Evolutionary conservation across 2,797 vertebrate species (phyloP).

Genomic region (Parauchenoglanis ngamensis): DNA sequence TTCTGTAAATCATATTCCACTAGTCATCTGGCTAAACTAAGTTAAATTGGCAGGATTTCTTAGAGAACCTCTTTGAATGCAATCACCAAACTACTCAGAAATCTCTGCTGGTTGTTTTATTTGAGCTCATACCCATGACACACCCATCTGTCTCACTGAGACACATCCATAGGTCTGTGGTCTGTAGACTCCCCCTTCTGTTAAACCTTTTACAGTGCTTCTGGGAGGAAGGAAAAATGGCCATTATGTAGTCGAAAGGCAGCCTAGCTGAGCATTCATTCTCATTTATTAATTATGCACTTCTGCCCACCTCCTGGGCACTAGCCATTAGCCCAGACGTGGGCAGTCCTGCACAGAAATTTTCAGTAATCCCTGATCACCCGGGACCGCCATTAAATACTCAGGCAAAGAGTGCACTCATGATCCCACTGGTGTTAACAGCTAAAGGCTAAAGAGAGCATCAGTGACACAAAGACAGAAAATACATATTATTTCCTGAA

Average conservation of each 20-base stretch:
- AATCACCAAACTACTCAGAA: not conserved
- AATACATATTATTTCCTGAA: not conserved
- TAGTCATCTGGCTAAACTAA: not conserved
- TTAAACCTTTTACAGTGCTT: constrained; percentile 14
- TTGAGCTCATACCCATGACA: not conserved
- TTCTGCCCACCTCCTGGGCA: constrained; percentile 77
- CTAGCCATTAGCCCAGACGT: constrained; percentile 80
- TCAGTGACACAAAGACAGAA: constrained; percentile 2
- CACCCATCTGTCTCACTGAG: no score
- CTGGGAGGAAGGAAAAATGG: not conserved
- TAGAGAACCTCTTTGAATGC: not conserved
- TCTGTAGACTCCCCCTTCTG: not conserved
- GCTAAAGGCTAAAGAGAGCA: constrained; percentile 37
- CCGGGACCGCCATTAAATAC: constrained; percentile 86
- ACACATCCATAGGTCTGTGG: not conserved
- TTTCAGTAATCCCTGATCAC: constrained; percentile 85
- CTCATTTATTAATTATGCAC: constrained; percentile 83
- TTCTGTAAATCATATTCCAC: not conserved
- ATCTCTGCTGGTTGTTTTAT: not conserved
- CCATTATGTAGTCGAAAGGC: constrained; percentile 58
- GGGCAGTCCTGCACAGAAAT: constrained; percentile 77
- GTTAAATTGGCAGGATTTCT: not conserved
- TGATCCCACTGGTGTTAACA: constrained; percentile 36
- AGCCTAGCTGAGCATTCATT: constrained; percentile 80
- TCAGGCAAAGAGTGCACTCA: constrained; percentile 48